Evolutionary conservation across 2,888 invertebrate species (phyloP).

Genomic region (Volucella bombylans): DNA sequence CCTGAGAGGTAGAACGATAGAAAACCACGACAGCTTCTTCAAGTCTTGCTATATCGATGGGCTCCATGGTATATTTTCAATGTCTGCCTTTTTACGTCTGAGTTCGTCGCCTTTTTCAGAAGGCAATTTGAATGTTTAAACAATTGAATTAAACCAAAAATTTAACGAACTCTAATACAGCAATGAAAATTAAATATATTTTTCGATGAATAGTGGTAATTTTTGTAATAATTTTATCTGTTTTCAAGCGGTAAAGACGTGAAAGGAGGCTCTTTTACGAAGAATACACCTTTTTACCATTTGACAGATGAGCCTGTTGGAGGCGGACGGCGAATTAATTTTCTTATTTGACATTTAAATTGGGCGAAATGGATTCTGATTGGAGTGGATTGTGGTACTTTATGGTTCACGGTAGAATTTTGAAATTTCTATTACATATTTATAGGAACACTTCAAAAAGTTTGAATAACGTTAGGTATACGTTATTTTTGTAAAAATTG

Average conservation of each 20-base stretch:
- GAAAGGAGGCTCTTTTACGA: constrained; percentile 40
- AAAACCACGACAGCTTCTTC: constrained; percentile 82
- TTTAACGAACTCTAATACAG: constrained; percentile 5
- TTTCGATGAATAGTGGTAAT: constrained; percentile 12
- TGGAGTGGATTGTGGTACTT: constrained; percentile 4
- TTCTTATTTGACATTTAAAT: constrained; percentile 26
- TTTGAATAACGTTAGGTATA: too few species aligned
- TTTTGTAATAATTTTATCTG: constrained; percentile 34
- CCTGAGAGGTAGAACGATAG: constrained; percentile 83
- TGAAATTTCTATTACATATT: too few species aligned
- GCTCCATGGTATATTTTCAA: constrained; percentile 76
- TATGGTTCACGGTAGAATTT: constrained; percentile 12
- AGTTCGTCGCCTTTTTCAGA: constrained; percentile 38
- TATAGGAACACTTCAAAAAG: too few species aligned
- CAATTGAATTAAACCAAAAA: background rate
- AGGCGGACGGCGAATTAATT: constrained; percentile 50
- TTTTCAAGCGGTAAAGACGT: constrained; percentile 57
- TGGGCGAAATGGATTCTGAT: constrained; percentile 38
- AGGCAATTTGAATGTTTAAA: constrained; percentile 18
- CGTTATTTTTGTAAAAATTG: too few species aligned
- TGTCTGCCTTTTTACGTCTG: constrained; percentile 33
- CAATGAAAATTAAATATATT: constrained; percentile 18
- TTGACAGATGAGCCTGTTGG: constrained; percentile 70
- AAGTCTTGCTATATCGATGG: constrained; percentile 80
- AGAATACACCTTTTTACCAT: constrained; percentile 72